These are phyloP conservation scores for Stenolophus ochropezus DNA, from an alignment of 2,888 invertebrate genomes.

Conservation along the genomic window DNA sequence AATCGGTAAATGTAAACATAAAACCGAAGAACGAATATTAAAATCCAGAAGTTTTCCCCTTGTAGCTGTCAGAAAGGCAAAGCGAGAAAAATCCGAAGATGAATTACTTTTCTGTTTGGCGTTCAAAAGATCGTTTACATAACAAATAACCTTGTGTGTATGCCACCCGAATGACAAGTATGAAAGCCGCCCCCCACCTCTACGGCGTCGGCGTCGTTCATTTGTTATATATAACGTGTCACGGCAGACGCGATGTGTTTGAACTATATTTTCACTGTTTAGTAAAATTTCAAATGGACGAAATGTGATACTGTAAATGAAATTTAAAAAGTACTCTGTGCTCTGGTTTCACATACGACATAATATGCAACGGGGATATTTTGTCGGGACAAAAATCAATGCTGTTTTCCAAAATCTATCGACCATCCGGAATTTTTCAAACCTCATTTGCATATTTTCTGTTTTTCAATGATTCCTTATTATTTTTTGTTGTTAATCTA, in stretches of 20 bases:
- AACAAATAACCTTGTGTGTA: conserved; percentile 55
- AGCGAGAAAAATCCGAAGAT: conserved; percentile 55
- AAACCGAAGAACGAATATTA: no score
- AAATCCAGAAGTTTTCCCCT: no score
- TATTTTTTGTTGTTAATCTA: no score
- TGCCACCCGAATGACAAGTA: conserved; percentile 48
- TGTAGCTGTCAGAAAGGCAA: conserved; percentile 7
- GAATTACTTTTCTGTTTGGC: conserved; percentile 60
- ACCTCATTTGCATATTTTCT: neutral
- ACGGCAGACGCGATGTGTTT: conserved; percentile 47
- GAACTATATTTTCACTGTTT: conserved; percentile 52
- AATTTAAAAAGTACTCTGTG: conserved; percentile 45
- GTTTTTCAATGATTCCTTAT: no score
- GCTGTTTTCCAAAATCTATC: conserved; percentile 3
- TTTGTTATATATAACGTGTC: conserved; percentile 58
- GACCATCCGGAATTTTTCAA: neutral
- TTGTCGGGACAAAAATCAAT: conserved; percentile 12
- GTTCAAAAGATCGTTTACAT: conserved; percentile 59
- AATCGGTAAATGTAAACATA: no score
- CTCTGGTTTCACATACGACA: conserved; percentile 53
- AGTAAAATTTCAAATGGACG: conserved; percentile 56
- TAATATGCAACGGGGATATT: conserved; percentile 29
- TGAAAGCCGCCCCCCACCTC: neutral
- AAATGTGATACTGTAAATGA: conserved; percentile 52
- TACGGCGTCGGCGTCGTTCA: conserved; percentile 20